Base-by-base conservation (phyloP, 2,888 invertebrate species). In the Ormyrus labotus region DNA sequence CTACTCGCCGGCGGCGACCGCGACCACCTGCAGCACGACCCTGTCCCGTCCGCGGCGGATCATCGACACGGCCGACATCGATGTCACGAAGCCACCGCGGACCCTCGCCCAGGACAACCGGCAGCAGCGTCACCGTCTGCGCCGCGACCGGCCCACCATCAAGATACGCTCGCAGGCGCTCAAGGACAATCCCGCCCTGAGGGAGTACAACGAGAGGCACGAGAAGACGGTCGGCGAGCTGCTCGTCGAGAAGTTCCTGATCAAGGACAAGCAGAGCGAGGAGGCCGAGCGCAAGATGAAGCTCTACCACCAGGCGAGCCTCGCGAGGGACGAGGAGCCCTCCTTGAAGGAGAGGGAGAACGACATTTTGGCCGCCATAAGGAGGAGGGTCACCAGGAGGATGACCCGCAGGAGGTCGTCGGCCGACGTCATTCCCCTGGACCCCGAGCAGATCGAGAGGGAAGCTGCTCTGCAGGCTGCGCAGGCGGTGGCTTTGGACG, bases 61-160 rank as follows among this genome's bases (percentile, higher is more conserved):
- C 8, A 95, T 96, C 83, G 96, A 96, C 89, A 96, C 96, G 3
- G 96, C 96, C 51, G 96, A 96, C 88, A 97, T 97, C 84, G 96
- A 97, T 89, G 96, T 97, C 0, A 95, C 96, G 0, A 93, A 93
- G 82, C 88, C 88, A 0, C 85, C 82, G 86, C 86, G 87, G 0
- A 80, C 75, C 0, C 84, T 83, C 19, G 67, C 80, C 83, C 67
- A 81, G 86, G 76, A 80, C 83, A 76, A 70, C 0, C 83, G 83
- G 9, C 85, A 86, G 82, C 88, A 82, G 80, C 87, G 83, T 82
- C 87, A 87, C 65, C 86, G 87, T 2, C 83, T 88, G 8, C 87
- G 86, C 78, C 90, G 86, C 83, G 91, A 84, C 85, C 84, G 87
- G 9, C 88, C 89, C 3, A 90, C 89, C 0, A 88, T 87, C 87